Evolutionary conservation across 2,113 vertebrate species (phyloP), one percentile per base, ranked within the genome.

Genomic region (Austrofundulus limnaeus): DNA sequence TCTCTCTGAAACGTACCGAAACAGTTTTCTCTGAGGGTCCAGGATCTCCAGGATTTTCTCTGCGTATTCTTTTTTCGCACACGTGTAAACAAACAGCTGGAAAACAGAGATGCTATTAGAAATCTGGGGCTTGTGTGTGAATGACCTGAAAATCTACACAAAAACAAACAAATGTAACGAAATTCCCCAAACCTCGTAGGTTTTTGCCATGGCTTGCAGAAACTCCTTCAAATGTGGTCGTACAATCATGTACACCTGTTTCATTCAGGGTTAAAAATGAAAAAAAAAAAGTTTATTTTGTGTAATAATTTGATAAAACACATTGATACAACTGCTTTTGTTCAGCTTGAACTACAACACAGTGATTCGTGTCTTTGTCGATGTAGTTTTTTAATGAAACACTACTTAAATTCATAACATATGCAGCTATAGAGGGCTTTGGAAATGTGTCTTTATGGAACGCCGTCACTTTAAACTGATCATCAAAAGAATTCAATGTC

Each of bases 1-100:
- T 45, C 1, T 42, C 14, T 28, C 11, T 15, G 20, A 39, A 2
- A 53, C 75, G 52, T 66, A 95, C 94, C 94, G 92, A 64, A 95
- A 93, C 37, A 94, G 75, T 66, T 93, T 92, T 66, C 77, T 93
- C 66, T 88, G 89, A 2, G 93, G 94, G 78, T 94, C 94, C 84
- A 95, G 77, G 55, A 94, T 80, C 57, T 93, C 90, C 82, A 94
- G 58, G 20, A 95, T 90, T 76, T 94, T 94, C 82, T 93, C 89
- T 0, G 92, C 91, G 0, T 94, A 95, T 47, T 91, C 91, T 68
- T 84, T 91, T 87, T 94, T 95, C 0, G 90, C 91, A 0, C 93
- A 94, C 0, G 94, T 94, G 76, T 93, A 95, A 84, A 95, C 50
- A 72, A 94, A 90, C 77, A 95, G 90, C 94, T 92, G 84, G 11